Conservation (phyloP, 2,888 invertebrate genomes). For the Apocheima hispidaria region DNA sequence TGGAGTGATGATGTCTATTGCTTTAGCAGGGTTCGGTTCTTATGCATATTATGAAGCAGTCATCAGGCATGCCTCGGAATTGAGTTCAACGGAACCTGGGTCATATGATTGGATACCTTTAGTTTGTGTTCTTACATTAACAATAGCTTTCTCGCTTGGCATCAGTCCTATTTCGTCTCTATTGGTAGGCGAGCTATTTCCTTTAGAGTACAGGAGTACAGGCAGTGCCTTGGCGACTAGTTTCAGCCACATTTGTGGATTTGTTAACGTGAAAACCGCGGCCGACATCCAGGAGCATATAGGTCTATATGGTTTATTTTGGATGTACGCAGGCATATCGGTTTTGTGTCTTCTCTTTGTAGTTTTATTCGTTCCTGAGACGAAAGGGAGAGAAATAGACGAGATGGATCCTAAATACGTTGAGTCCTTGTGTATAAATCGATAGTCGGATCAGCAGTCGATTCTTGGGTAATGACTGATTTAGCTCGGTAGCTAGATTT, state of each 20-base stretch:
- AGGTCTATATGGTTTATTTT: constrained; percentile 93
- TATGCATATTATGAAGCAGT: constrained; percentile 93
- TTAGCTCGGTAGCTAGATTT: constrained; percentile 26
- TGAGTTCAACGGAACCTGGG: constrained; percentile 73
- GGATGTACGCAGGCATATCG: constrained; percentile 94
- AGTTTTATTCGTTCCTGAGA: constrained; percentile 94
- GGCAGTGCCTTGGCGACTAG: constrained; percentile 91
- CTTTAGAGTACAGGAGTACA: constrained; percentile 89
- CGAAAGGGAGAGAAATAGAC: constrained; percentile 95
- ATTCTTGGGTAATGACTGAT: constrained; percentile 30
- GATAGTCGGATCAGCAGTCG: constrained; percentile 63
- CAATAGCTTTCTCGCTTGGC: constrained; percentile 93
- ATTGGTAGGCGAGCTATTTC: constrained; percentile 90
- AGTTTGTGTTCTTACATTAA: constrained; percentile 92
- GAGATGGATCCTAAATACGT: constrained; percentile 93
- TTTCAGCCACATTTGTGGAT: constrained; percentile 94
- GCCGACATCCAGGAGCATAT: constrained; percentile 91
- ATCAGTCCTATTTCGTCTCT: constrained; percentile 91
- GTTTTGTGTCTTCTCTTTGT: constrained; percentile 93
- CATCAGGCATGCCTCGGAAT: constrained; percentile 70
- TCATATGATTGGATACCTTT: constrained; percentile 94
- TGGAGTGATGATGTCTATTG: constrained; percentile 93
- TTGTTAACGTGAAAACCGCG: constrained; percentile 93
- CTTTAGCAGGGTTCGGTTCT: constrained; percentile 93
- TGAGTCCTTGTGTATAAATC: constrained; percentile 84